These are phyloP conservation scores for Epicampocera succincta DNA, from an alignment of 2,888 invertebrate species.

Conservation along the genomic window DNA sequence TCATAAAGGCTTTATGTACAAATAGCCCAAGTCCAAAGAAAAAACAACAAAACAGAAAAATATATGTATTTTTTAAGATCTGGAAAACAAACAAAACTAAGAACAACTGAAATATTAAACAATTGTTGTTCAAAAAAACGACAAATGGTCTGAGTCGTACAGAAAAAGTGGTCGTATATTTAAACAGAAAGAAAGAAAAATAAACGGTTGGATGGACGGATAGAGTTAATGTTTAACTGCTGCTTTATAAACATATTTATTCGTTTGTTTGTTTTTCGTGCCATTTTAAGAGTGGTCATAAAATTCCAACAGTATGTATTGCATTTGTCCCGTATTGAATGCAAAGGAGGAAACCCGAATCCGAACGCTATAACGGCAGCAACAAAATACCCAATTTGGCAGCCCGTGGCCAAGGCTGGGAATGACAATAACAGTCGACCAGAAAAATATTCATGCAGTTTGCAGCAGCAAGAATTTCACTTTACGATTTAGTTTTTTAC, in stretches of 20 bases:
- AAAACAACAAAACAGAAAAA: background rate
- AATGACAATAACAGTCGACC: constrained; percentile 8
- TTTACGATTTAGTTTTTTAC: no score
- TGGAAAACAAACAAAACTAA: constrained; percentile 32
- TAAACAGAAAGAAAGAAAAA: background rate
- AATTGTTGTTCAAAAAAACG: constrained; percentile 36
- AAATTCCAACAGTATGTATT: constrained; percentile 58
- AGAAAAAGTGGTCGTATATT: background rate
- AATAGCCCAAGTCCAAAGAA: background rate
- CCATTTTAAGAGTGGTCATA: constrained; percentile 60
- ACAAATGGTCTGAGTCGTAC: constrained; percentile 29
- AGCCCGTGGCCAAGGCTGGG: background rate
- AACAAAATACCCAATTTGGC: constrained; percentile 26
- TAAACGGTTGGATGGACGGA: constrained; percentile 14
- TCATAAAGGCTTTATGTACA: constrained; percentile 15
- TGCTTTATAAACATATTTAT: constrained; percentile 22
- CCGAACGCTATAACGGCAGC: constrained; percentile 20
- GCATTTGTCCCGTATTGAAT: constrained; percentile 39
- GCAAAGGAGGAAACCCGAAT: constrained; percentile 2
- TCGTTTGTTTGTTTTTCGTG: constrained; percentile 35
- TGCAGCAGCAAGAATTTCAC: no score
- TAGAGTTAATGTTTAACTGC: constrained; percentile 36
- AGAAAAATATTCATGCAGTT: background rate
- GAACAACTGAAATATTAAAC: constrained; percentile 38
- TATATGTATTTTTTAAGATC: constrained; percentile 11